Evolutionary conservation across 2,113 vertebrate genomes (phyloP), one percentile per base, ranked within the genome.

Genomic region (Nibea coibor): DNA sequence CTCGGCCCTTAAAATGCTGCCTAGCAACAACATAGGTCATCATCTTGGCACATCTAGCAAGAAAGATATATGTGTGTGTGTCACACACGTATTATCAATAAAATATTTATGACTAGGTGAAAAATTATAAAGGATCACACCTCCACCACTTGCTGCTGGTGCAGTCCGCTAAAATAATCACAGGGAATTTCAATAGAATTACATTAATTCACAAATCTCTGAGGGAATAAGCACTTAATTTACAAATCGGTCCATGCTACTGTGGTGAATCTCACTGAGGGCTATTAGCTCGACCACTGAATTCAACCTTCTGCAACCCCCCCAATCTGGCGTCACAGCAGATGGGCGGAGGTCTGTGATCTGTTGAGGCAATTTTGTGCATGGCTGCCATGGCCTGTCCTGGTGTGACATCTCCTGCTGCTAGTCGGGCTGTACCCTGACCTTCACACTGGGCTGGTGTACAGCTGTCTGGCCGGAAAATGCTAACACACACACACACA

Each of bases 331-430:
- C 80, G 57, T 92, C 83, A 83, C 81, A 87, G 91, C 95, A 95
- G 95, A 95, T 95, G 95, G 95, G 86, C 61, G 93, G 81, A 91
- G 88, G 92, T 90, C 94, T 95, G 95, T 93, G 94, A 94, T 93
- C 92, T 94, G 93, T 93, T 94, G 91, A 94, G 91, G 94, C 93
- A 95, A 95, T 95, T 96, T 95, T 96, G 93, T 94, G 95, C 95
- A 95, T 94, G 94, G 92, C 89, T 95, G 93, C 94, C 93, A 89
- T 92, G 92, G 90, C 89, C 93, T 92, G 92, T 95, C 93, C 93
- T 92, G 92, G 92, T 93, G 93, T 94, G 95, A 95, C 93, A 93
- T 92, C 90, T 94, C 94, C 93, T 91, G 93, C 95, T 95, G 95
- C 90, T 88, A 82, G 91, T 88, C 90, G 85, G 90, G 91, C 93